Conservation (phyloP, 2,888 invertebrate species). For the Netelia virgata region DNA sequence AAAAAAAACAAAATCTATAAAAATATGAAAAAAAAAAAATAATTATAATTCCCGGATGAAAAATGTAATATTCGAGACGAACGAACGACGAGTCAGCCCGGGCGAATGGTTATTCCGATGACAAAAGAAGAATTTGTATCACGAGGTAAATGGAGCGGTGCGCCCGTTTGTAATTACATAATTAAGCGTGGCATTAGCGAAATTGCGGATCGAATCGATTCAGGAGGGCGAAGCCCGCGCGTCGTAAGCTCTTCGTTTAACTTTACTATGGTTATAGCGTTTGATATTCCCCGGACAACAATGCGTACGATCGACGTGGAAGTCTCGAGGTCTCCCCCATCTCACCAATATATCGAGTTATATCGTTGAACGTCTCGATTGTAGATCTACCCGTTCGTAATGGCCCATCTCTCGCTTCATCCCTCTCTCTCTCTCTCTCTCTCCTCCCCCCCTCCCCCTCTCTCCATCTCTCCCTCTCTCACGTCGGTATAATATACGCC, state of each 20-base stretch:
- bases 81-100: too few species aligned
- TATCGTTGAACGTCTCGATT: not conserved
- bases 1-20: too few species aligned
- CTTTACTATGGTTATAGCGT: not conserved
- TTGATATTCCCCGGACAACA: not conserved
- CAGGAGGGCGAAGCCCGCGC: not conserved
- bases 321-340: not conserved
- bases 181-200: not conserved
- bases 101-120: not conserved
- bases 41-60: too few species aligned
- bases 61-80: too few species aligned
- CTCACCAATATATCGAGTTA: not conserved
- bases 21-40: too few species aligned
- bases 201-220: slow-evolving; percentile 10
- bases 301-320: not conserved
- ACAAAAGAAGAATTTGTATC: not conserved
- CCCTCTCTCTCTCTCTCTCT: too few species aligned
- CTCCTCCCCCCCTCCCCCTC: not conserved
- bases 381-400: not conserved
- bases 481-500: not conserved
- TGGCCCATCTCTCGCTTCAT: not conserved
- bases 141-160: not conserved
- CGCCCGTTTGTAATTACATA: slow-evolving; percentile 2
- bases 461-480: not conserved
- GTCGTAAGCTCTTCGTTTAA: slow-evolving; percentile 1